phyloP scores from a whole-genome alignment of 1,140 invertebrate species.

The Euura lappo region DNA sequence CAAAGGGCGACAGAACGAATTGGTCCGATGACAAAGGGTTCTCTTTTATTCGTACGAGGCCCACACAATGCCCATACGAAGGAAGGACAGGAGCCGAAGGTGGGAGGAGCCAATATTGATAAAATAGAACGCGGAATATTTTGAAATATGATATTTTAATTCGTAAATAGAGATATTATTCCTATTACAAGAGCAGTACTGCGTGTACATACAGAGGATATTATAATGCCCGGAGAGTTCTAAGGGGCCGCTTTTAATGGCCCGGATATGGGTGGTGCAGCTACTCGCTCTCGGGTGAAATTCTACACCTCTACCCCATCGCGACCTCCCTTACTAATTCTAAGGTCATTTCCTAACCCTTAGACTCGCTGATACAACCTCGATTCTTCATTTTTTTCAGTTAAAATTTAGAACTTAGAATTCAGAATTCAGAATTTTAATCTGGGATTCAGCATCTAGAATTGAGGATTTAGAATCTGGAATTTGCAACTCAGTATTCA shows the following conservation, averaged over 20 bases:
- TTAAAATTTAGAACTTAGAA: no score
- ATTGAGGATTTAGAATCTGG: no score
- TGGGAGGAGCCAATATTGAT: constrained; percentile 47
- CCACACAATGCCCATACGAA: neutral
- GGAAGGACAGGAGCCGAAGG: neutral
- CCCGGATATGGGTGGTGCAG: constrained; percentile 49
- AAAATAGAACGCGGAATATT: constrained; percentile 49
- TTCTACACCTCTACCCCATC: constrained; percentile 30
- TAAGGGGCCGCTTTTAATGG: constrained; percentile 52
- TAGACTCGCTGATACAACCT: constrained; percentile 28
- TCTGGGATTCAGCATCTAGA: no score
- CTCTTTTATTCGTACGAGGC: neutral
- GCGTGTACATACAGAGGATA: constrained; percentile 13
- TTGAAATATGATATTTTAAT: constrained; percentile 55
- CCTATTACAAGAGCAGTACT: constrained; percentile 22
- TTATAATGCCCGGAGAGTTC: constrained; percentile 33
- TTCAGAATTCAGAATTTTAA: no score
- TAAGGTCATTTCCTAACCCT: constrained; percentile 37
- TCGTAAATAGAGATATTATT: constrained; percentile 54
- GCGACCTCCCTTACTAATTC: constrained; percentile 23
- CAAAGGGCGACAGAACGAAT: neutral
- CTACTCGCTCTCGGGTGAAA: constrained; percentile 43
- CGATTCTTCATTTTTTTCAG: no score
- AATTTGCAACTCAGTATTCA: no score
- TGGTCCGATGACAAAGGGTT: neutral